Base-by-base conservation (phyloP, 1,140 invertebrate species). In the Lepidurus apus region DNA sequence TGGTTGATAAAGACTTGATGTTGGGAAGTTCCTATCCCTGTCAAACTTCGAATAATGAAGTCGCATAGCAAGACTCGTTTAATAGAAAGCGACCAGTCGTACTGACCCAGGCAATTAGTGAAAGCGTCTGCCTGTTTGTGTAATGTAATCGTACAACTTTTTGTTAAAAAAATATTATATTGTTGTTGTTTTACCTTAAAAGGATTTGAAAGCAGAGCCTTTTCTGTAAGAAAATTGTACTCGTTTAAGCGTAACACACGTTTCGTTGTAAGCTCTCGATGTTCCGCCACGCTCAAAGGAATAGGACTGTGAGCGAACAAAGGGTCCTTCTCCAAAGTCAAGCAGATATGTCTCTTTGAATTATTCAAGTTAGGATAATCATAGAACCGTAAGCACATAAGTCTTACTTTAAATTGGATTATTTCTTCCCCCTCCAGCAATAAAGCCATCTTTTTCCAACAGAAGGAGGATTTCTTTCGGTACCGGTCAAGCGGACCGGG, bases 321-420 rank as follows among this genome's bases (percentile, higher is more conserved):
- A 7, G 93, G 91, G 84, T 96, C 92, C 17, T 87, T 90, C 85
- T 94, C 90, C 47, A 98, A 83, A 5, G 89, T 90, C 42, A 90
- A 88, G 91, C 93, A 96, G 80, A 97, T 87, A 84, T 90, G 90
- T 82, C 93, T 89, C 95, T 97, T 83, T 47, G 89, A 83, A 78
- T 4, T 0, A 21, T 65, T 13, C 13, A 17, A 65, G 8, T 9
- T n/a, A 65, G 21, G 53, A n/a, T 65, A 65, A 7, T 11, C 4
- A 65, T 7, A 17, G 53, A 9, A 21, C 2, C 0, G 21, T n/a
- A n/a, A 1, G 53, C 13, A 65, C 6, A 7, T 9, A n/a, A 65
- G 21, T 21, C 9, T 9, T 73, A 79, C 79, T 87, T 93, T 93
- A 77, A 91, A 89, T 84, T 88, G 88, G 42, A 94, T 84, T 77